phyloP scores from a whole-genome alignment of 1,140 invertebrate species.

The Drosophila nikananu region DNA sequence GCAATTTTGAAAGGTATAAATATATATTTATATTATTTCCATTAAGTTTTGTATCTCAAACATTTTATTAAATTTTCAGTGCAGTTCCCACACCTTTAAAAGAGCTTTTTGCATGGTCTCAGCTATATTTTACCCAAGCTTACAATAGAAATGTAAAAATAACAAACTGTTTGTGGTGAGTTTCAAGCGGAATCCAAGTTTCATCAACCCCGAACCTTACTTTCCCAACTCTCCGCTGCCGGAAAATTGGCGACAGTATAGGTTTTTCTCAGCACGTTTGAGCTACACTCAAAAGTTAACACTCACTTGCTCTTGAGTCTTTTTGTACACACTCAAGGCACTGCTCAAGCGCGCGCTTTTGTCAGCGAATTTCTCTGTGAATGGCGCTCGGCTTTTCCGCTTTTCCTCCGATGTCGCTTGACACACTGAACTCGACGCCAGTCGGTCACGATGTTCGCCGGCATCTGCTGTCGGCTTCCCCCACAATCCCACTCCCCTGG shows the following conservation, averaged over 20 bases:
- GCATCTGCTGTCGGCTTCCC: conserved; percentile 32
- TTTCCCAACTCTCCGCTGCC: background rate
- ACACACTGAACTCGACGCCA: conserved; percentile 75
- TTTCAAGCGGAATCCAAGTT: background rate
- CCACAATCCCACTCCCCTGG: background rate
- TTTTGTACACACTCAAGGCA: conserved; percentile 24
- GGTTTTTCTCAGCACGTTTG: background rate
- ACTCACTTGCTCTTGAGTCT: conserved; percentile 57
- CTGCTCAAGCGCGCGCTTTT: conserved; percentile 65
- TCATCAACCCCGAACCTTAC: background rate
- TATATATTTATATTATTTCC: background rate
- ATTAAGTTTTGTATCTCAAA: background rate
- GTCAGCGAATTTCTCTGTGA: conserved; percentile 24
- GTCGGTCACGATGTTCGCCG: conserved; percentile 31
- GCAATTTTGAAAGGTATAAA: background rate
- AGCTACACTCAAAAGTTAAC: background rate
- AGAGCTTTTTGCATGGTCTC: background rate
- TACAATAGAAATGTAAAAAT: no score
- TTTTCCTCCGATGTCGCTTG: conserved; percentile 42
- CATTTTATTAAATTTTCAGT: background rate
- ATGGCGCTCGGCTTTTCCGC: conserved; percentile 22
- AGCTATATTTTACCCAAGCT: background rate
- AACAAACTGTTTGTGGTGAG: conserved; percentile 18
- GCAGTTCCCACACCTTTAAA: background rate
- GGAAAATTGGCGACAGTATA: background rate